Percentiles rank a stretch among this genome's conserved stretches.
Conservation (phyloP, 2,888 invertebrate species). For the Melanophora roralis region DNA sequence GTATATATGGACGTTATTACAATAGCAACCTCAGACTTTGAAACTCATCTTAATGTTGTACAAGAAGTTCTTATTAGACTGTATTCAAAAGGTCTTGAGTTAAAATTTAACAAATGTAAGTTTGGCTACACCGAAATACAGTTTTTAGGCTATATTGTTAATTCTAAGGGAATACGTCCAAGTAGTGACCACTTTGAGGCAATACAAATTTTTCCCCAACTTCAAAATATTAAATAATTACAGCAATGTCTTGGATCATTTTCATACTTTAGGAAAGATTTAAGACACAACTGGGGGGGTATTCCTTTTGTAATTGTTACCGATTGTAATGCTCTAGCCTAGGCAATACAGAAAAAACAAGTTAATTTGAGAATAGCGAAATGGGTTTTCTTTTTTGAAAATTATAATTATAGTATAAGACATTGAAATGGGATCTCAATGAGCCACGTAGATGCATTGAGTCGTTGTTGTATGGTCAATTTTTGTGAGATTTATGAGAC, state of each 20-base stretch:
- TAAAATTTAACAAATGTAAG: constrained; percentile 37
- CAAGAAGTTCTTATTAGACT: constrained; percentile 25
- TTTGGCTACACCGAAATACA: constrained; percentile 36
- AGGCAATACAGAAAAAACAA: constrained; percentile 40
- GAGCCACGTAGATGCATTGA: constrained; percentile 54
- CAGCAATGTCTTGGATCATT: constrained; percentile 18
- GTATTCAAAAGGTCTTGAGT: constrained; percentile 19
- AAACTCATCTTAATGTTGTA: constrained; percentile 19
- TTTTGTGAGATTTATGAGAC: background rate
- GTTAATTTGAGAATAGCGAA: constrained; percentile 47
- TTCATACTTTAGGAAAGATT: constrained; percentile 45
- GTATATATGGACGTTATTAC: constrained; percentile 50
- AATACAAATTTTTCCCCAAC: constrained; percentile 19
- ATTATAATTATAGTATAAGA: constrained; percentile 44
- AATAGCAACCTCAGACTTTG: constrained; percentile 36
- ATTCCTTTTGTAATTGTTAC: constrained; percentile 52
- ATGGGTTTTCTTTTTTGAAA: constrained; percentile 46
- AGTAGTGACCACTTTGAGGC: constrained; percentile 13
- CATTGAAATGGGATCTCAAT: constrained; percentile 20
- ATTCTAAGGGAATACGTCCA: constrained; percentile 27
- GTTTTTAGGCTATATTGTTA: constrained; percentile 33
- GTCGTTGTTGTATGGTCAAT: background rate
- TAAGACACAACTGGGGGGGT: constrained; percentile 47
- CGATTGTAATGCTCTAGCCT: constrained; percentile 45
- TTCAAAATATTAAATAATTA: constrained; percentile 6